A percentile compares a stretch with the other conserved stretches of the same genome.
These are phyloP conservation scores for Dione vanillae DNA, from an alignment of 2,888 invertebrate genomes.

Conservation along the genomic window DNA sequence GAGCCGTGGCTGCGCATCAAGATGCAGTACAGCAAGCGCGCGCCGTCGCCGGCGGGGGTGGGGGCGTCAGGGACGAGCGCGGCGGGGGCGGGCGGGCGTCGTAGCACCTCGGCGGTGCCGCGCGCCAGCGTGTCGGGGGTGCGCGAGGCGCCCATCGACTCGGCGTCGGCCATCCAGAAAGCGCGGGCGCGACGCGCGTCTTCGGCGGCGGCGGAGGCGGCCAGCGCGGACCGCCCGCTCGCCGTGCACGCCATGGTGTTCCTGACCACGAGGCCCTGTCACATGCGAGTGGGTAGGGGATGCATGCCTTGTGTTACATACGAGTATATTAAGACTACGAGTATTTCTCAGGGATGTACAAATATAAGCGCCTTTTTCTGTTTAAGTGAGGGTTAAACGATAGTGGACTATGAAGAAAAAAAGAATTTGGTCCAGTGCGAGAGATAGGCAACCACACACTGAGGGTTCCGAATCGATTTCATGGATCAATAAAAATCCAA, in stretches of 20 bases:
- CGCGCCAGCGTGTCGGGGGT: conserved; percentile 49
- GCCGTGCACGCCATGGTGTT: conserved; percentile 88
- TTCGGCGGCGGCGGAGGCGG: conserved; percentile 58
- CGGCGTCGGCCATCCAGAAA: conserved; percentile 43
- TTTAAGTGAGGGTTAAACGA: neutral
- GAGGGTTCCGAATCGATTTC: too few species aligned
- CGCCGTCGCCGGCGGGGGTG: conserved; percentile 47
- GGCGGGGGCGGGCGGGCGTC: conserved; percentile 33
- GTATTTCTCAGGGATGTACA: too few species aligned
- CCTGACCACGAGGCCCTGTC: conserved; percentile 82
- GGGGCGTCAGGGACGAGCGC: conserved; percentile 37
- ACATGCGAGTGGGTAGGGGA: conserved; percentile 62
- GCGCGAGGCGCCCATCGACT: conserved; percentile 52
- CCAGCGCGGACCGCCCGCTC: conserved; percentile 66
- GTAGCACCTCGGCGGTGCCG: conserved; percentile 49
- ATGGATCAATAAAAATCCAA: too few species aligned
- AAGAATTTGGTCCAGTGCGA: too few species aligned
- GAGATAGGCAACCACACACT: too few species aligned
- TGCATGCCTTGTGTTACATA: too few species aligned
- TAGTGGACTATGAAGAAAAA: too few species aligned
- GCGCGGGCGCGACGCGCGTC: conserved; percentile 49
- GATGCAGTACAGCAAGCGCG: conserved; percentile 79
- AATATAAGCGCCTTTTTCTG: too few species aligned
- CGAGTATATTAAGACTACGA: too few species aligned
- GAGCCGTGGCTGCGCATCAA: conserved; percentile 84